Evolutionary conservation across 2,888 invertebrate genomes (phyloP), one percentile per base, ranked within the genome.

Genomic region (Prenolepis imparis): DNA sequence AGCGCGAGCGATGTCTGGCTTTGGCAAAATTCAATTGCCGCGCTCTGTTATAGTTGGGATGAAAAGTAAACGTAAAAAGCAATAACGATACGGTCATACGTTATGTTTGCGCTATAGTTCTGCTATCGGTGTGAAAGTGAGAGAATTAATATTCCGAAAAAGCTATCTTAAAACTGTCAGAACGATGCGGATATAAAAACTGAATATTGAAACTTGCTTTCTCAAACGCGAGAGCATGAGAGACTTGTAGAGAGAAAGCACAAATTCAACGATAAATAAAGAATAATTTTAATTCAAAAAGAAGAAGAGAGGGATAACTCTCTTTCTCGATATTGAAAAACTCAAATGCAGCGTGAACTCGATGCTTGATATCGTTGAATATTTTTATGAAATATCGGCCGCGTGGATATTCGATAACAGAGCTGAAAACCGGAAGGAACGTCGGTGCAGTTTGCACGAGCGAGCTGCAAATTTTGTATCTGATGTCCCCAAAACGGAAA

Each of bases 381-480:
- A 28, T 48, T 44, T 80, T 80, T 73, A n/a, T 57, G 18, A 78
- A 59, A 80, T 80, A 72, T 59, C 78, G 24, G 41, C 44, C 59
- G 73, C 44, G 73, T 59, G 72, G n/a, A 80, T 80, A 44, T 80
- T 73, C 59, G 78, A 72, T 73, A 73, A 73, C 73, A 59, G 52
- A 80, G 77, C 67, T 61, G 72, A 55, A 36, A 57, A 41, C 55
- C 70, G 63, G 72, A 63, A 84, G 64, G 32, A 72, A 63, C 41
- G 57, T 28, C 39, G 39, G 74, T 59, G 74, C 84, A 81, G 68
- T 84, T 78, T 32, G 61, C 77, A 36, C 77, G 84, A 85, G 82
- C 77, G 80, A 85, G 85, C 85, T 86, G 89, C 91, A 91, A 93
- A 93, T 93, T 80, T 92, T 92, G 91, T 93, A 93, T 93, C 92